These are phyloP conservation scores for Trichacis sp. DNA, from an alignment of 2,888 invertebrate species.

Conservation along the genomic window DNA sequence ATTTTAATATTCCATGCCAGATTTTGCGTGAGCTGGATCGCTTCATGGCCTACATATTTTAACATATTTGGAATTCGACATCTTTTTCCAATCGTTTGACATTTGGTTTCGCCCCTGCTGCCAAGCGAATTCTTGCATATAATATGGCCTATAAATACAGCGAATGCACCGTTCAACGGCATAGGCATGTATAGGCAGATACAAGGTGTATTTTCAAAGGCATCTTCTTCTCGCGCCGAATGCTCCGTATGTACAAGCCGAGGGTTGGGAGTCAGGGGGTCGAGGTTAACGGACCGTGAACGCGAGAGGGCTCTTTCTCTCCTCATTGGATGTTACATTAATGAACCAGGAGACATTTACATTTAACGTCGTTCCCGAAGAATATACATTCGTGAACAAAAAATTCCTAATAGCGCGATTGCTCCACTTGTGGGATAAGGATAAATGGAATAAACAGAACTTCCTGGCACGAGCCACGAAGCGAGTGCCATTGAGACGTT, in stretches of 20 bases:
- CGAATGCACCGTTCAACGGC: too few species aligned
- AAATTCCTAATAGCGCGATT: slow-evolving; percentile 32
- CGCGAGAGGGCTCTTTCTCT: slow-evolving; percentile 47
- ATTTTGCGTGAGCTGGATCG: not conserved
- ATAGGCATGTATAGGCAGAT: slow-evolving; percentile 23
- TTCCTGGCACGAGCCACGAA: not conserved
- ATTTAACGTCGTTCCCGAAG: slow-evolving; percentile 25
- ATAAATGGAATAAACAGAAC: not conserved
- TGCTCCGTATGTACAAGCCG: slow-evolving; percentile 13
- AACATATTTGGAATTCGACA: slow-evolving; percentile 15
- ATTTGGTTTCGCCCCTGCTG: slow-evolving; percentile 9
- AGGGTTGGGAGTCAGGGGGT: slow-evolving; percentile 45
- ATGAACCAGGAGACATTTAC: too few species aligned
- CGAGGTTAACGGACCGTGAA: slow-evolving; percentile 54
- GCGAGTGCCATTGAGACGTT: too few species aligned
- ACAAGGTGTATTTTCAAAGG: slow-evolving; percentile 42
- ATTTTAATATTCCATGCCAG: not conserved
- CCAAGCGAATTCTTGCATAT: slow-evolving; percentile 9
- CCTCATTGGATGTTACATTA: slow-evolving; percentile 45
- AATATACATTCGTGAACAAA: slow-evolving; percentile 22
- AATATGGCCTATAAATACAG: slow-evolving; percentile 23
- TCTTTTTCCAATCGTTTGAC: slow-evolving; percentile 37
- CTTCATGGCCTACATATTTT: slow-evolving; percentile 1
- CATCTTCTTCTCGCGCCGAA: slow-evolving; percentile 40
- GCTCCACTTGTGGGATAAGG: slow-evolving; percentile 9